Evolutionary conservation across 2,888 invertebrate species (phyloP).

Genomic region (Philereme vetulata): DNA sequence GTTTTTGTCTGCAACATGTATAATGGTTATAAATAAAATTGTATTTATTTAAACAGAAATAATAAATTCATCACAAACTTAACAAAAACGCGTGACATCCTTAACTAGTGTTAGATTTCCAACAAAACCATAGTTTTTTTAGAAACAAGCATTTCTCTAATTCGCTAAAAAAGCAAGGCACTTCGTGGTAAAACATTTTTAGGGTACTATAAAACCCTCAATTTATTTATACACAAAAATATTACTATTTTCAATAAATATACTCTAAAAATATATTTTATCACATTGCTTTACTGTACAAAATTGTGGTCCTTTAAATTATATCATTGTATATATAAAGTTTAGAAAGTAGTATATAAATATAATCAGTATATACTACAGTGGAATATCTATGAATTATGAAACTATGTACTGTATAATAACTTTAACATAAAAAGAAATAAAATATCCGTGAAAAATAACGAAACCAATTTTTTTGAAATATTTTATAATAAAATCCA

Average conservation of each 20-base stretch:
- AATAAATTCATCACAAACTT: constrained; percentile 68
- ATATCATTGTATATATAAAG: constrained; percentile 30
- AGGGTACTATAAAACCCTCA: constrained; percentile 24
- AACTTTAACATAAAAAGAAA: too few species aligned
- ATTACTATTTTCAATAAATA: constrained; percentile 27
- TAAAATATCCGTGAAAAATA: too few species aligned
- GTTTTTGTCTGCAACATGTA: too few species aligned
- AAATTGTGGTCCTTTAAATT: constrained; percentile 64
- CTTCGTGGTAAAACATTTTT: constrained; percentile 43
- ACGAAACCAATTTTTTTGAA: too few species aligned
- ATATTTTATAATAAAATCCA: too few species aligned
- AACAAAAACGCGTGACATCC: constrained; percentile 58
- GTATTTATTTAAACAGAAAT: constrained; percentile 1
- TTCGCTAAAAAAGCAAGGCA: constrained; percentile 61
- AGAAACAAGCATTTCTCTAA: constrained; percentile 45
- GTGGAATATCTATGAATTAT: constrained; percentile 28
- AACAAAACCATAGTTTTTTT: constrained; percentile 47
- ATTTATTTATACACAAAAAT: constrained; percentile 51
- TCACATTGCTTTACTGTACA: constrained; percentile 66
- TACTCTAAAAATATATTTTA: constrained; percentile 75
- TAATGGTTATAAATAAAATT: too few species aligned
- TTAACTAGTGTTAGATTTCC: constrained; percentile 66
- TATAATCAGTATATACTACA: constrained; percentile 20
- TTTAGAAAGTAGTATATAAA: constrained; percentile 23
- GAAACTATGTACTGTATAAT: neutral